Evolutionary conservation across 2,797 vertebrate genomes (phyloP).

Genomic region (Sebastes aleutianus): DNA sequence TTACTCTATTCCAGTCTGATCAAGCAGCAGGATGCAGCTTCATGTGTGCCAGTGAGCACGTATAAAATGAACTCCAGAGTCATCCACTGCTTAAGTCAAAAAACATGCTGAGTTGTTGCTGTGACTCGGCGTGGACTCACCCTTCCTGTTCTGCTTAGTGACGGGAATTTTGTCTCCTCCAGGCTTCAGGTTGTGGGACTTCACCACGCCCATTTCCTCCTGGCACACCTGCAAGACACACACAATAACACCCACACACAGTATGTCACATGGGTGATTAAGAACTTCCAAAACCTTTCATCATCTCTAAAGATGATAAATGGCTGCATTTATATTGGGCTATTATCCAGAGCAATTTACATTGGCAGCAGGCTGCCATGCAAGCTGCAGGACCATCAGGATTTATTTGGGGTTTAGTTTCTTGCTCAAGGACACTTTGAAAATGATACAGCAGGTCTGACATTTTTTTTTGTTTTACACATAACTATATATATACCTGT

Average conservation of each 20-base stretch:
- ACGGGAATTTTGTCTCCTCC: slow-evolving; percentile 94
- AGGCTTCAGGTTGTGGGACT: slow-evolving; percentile 92
- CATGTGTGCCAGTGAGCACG: background rate
- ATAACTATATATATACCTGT: too few species aligned
- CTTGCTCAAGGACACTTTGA: background rate
- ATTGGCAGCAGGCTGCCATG: background rate
- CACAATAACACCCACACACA: background rate
- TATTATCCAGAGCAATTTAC: background rate
- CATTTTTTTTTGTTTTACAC: too few species aligned
- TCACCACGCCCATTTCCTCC: slow-evolving; percentile 95
- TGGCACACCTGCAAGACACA: slow-evolving; percentile 88
- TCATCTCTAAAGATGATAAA: background rate
- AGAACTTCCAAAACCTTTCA: background rate
- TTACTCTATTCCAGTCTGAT: background rate
- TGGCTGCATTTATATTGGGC: background rate
- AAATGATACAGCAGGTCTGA: background rate
- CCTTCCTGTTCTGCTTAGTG: slow-evolving; percentile 95
- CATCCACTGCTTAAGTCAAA: background rate
- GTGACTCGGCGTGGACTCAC: slow-evolving; percentile 70
- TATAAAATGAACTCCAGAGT: background rate
- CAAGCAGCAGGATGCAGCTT: background rate
- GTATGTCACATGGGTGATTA: background rate
- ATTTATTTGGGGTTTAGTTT: too few species aligned
- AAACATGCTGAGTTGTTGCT: background rate
- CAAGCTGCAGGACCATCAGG: background rate